phyloP scores from a whole-genome alignment of 2,797 vertebrate genomes.

The Danio aesculapii region DNA sequence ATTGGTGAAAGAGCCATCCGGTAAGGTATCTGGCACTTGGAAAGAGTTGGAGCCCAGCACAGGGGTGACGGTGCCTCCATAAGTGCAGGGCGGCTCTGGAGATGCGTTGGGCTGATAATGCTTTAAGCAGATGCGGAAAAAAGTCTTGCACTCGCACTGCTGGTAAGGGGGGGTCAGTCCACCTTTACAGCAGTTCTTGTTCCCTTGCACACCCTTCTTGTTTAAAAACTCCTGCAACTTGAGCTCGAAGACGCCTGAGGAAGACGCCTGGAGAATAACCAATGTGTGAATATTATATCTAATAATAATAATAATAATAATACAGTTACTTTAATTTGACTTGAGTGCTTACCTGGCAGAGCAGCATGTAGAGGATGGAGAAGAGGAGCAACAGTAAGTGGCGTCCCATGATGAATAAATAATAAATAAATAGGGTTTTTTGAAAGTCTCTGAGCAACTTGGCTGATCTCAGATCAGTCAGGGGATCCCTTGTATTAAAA shows the following conservation, averaged over 20 bases:
- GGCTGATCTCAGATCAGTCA: constrained; percentile 66
- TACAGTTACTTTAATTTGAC: neutral
- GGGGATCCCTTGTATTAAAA: constrained; percentile 69
- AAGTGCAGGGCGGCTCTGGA: constrained; percentile 95
- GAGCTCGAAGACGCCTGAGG: constrained; percentile 95
- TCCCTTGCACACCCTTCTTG: constrained; percentile 91
- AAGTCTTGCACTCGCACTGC: constrained; percentile 94
- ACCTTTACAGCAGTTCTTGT: constrained; percentile 90
- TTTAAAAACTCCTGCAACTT: constrained; percentile 97
- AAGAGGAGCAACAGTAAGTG: constrained; percentile 78
- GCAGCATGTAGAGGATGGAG: constrained; percentile 80
- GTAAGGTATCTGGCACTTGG: constrained; percentile 88
- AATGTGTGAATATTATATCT: constrained; percentile 9
- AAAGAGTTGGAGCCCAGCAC: constrained; percentile 95
- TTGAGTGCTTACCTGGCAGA: constrained; percentile 86
- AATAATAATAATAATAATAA: neutral
- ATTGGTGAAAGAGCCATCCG: constrained; percentile 89
- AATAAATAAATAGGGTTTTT: constrained; percentile 71
- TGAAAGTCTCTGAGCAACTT: constrained; percentile 66
- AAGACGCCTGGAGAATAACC: constrained; percentile 80
- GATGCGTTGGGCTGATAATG: constrained; percentile 96
- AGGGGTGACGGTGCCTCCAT: constrained; percentile 90
- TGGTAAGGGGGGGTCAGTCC: constrained; percentile 76
- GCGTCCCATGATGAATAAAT: constrained; percentile 84
- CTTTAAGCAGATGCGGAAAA: constrained; percentile 96